Evolutionary conservation across 2,888 invertebrate species (phyloP).

Genomic region (Argyra leucocephala): DNA sequence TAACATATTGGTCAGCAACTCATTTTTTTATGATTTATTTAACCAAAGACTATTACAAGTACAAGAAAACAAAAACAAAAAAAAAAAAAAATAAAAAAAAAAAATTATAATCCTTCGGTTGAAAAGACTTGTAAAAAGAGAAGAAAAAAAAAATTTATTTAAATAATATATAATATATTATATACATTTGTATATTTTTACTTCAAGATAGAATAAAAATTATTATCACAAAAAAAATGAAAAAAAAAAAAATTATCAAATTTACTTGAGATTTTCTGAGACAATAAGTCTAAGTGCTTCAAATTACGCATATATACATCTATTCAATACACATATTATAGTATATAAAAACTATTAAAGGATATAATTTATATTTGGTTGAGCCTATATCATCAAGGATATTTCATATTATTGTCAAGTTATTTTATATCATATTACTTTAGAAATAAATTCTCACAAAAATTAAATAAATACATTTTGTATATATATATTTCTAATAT

Average conservation of each 20-base stretch:
- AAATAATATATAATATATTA: not conserved
- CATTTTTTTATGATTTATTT: constrained; percentile 6
- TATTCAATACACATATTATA: not conserved
- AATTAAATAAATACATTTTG: not conserved
- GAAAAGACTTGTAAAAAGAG: not conserved
- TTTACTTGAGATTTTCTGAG: constrained; percentile 6
- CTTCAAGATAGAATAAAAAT: not conserved
- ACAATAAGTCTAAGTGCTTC: constrained; percentile 6
- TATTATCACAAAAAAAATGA: not conserved
- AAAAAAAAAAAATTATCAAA: constrained; percentile 1
- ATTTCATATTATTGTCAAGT: not conserved
- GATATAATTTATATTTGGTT: constrained; percentile 1
- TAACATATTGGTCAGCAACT: constrained; percentile 4
- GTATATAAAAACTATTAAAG: not conserved
- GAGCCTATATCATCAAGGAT: not conserved
- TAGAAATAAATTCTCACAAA: not conserved
- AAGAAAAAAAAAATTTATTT: not conserved
- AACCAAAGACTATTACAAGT: not conserved
- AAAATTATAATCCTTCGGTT: not conserved
- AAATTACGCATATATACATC: not conserved
- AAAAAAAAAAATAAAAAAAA: not conserved
- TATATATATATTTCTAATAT: no score
- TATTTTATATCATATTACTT: not conserved
- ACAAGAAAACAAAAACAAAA: not conserved
- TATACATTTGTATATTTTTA: not conserved